Evolutionary conservation across 2,113 vertebrate genomes (phyloP), one percentile per base, ranked within the genome.

Genomic region (Meleagris gallopavo): DNA sequence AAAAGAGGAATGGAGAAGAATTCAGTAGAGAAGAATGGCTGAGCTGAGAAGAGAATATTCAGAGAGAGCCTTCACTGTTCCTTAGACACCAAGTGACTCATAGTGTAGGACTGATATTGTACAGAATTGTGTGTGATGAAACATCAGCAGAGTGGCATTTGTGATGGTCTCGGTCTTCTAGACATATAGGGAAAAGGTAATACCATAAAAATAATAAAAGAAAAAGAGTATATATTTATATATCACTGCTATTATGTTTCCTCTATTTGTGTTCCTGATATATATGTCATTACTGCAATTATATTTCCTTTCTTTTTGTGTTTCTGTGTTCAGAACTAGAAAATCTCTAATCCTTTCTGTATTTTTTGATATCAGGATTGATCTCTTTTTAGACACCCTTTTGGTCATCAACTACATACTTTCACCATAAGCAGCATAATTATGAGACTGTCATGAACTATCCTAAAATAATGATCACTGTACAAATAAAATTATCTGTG

Each of bases 401-500:
- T 85, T 3, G 0, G 32, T 79, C 58, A 73, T 80, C 40, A 54
- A 38, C 48, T 65, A 15, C n/a, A 57, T 61, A 41, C 11, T 70
- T 93, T 94, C 77, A 36, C 46, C 34, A 57, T 40, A 93, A 50
- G 77, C 50, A 83, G 32, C 16, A 38, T 58, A 91, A 91, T 91
- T 88, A 83, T 52, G 69, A 86, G 57, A 60, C 30, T 65, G 43
- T 66, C 61, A 62, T 73, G 62, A 41, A 75, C 25, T 87, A 61
- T 75, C 34, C 45, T 79, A 86, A 96, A 95, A 82, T 82, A 94
- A 94, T 86, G 86, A 90, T 50, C 71, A 88, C 95, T 0, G 2
- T 57, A 20, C 20, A 94, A 94, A 90, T 93, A 83, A 54, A 93
- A 82, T 91, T 82, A 86, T 29, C 65, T 71, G 71, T 92, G 60